Base-by-base conservation (phyloP, 2,888 invertebrate genomes). In the Galerucella calmariensis region DNA sequence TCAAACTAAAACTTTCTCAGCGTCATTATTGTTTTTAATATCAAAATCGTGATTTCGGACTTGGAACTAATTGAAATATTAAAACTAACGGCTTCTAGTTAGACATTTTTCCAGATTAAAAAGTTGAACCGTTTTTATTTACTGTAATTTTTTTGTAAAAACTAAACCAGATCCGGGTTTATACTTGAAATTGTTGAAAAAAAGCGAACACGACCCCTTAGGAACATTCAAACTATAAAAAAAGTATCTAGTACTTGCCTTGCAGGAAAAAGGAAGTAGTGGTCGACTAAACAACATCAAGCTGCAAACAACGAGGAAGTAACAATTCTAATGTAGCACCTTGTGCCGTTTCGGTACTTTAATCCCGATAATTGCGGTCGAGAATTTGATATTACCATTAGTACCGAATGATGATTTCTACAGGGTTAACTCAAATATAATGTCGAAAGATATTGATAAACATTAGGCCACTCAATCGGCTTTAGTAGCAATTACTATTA, bases 281-380 rank as follows among this genome's bases (percentile, higher is more conserved):
- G 79, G 73, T 79, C 77, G 79, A 80, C 53, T 74, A 69, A 73
- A 16, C 75, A 75, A 70, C 44, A 63, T 63, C 69, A 75, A 79
- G 80, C 79, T 80, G 79, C 80, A 69, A 75, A 75, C 72, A 69
- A 56, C 56, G 0, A 56, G 58, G 69, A 72, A 77, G 79, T 62
- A 63, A 71, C 58, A 65, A 73, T 71, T 67, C 69, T 58, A 76
- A 75, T 78, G 78, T 76, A 78, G 80, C 81, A 81, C 81, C 81
- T 81, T 81, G 81, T 79, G 79, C 74, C 79, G 78, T 79, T 75
- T 65, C 77, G 78, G 75, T 78, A 63, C 46, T 68, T 74, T 68
- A 77, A 71, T 66, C 77, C 75, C 69, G 75, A 74, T 78, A 80
- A 78, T 78, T 63, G 51, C 24, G 67, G 62, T 67, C 20, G 69